Conservation (phyloP, 2,888 invertebrate species). For the Thecocarcelia acutangulata region DNA sequence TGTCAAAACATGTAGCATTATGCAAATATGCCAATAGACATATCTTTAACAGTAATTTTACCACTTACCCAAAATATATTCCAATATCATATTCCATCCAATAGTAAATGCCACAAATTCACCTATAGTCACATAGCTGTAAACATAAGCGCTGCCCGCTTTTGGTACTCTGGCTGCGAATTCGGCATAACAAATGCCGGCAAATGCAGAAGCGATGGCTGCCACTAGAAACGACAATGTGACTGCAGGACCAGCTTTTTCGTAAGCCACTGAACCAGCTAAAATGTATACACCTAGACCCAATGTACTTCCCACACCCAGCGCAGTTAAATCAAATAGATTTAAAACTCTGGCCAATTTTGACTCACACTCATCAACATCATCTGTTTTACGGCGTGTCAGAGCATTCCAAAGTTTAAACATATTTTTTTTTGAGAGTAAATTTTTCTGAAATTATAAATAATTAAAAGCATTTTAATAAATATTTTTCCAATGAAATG, state of each 20-base stretch:
- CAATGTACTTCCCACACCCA: slow-evolving; percentile 93
- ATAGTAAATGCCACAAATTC: slow-evolving; percentile 91
- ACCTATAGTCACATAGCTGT: slow-evolving; percentile 91
- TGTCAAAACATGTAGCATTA: too few relatives aligned
- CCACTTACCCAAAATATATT: slow-evolving; percentile 87
- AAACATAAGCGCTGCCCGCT: slow-evolving; percentile 92
- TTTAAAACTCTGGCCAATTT: slow-evolving; percentile 87
- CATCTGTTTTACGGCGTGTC: slow-evolving; percentile 82
- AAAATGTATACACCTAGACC: slow-evolving; percentile 98
- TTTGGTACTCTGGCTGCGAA: slow-evolving; percentile 90
- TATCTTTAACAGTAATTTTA: neutral
- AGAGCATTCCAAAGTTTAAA: slow-evolving; percentile 78
- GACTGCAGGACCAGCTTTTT: slow-evolving; percentile 94
- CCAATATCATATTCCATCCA: slow-evolving; percentile 92
- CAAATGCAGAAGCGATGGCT: slow-evolving; percentile 95
- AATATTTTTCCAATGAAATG: too few relatives aligned
- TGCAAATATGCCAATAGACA: too few relatives aligned
- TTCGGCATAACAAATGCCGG: slow-evolving; percentile 92
- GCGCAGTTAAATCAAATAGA: slow-evolving; percentile 91
- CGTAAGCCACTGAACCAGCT: slow-evolving; percentile 93
- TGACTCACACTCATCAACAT: slow-evolving; percentile 80
- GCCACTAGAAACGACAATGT: slow-evolving; percentile 95
- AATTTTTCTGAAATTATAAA: neutral
- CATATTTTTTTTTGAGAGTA: slow-evolving; percentile 61
- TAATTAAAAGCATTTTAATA: neutral